These are phyloP conservation scores for Copidosoma aretas DNA, from an alignment of 2,888 invertebrate species.

Conservation along the genomic window DNA sequence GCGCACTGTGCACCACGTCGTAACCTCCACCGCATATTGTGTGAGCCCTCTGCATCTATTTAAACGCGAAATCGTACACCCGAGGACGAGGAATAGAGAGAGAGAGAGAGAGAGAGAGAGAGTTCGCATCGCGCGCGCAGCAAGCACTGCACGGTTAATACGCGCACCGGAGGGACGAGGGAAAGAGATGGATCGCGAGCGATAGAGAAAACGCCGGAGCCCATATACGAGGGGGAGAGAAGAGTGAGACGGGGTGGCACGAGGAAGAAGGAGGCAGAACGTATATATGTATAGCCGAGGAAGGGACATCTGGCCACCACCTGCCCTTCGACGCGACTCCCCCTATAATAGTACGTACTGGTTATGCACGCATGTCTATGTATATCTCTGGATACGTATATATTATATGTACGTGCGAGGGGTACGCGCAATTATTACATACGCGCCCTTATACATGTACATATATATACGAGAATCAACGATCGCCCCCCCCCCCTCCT, in stretches of 20 bases:
- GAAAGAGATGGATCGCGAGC: slow-evolving; percentile 21
- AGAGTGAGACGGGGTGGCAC: slow-evolving; percentile 25
- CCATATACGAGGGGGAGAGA: slow-evolving; percentile 37
- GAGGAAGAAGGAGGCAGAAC: slow-evolving; percentile 10
- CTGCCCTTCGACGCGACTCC: slow-evolving; percentile 55
- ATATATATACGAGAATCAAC: background rate
- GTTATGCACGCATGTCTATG: too few relatives aligned
- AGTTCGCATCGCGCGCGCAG: background rate
- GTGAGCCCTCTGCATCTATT: too few relatives aligned
- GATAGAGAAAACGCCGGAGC: slow-evolving; percentile 23
- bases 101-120: slow-evolving; percentile 17
- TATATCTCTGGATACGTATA: too few relatives aligned
- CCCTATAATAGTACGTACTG: slow-evolving; percentile 42
- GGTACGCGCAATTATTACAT: slow-evolving; percentile 2
- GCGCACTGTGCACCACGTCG: too few relatives aligned
- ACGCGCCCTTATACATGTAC: slow-evolving; percentile 37
- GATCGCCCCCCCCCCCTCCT: background rate
- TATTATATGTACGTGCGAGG: background rate
- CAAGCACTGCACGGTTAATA: background rate
- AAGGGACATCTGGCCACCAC: slow-evolving; percentile 62
- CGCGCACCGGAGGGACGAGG: background rate
- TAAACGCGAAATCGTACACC: too few relatives aligned
- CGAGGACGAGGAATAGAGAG: too few relatives aligned
- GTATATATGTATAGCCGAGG: slow-evolving; percentile 48
- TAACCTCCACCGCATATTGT: too few relatives aligned